Conservation (phyloP, 2,797 vertebrate species). For the Rhabdophis nuchalis region DNA sequence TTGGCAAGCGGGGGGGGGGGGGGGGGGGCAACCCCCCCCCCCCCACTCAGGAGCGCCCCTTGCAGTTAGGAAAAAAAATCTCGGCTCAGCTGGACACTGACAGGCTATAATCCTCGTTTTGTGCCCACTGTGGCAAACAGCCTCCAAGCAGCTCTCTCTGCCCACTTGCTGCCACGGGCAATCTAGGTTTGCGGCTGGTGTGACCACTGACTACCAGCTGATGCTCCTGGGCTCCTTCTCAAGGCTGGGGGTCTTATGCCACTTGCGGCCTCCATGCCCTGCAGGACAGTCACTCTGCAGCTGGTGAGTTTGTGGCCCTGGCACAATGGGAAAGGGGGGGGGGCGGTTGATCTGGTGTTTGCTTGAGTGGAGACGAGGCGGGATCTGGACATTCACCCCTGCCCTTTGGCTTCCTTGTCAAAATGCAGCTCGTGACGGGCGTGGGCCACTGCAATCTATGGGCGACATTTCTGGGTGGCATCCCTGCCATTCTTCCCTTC, state of each 20-base stretch:
- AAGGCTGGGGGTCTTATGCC: not conserved
- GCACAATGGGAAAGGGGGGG: rapidly evolving
- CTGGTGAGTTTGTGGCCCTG: not conserved
- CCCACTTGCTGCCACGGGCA: not conserved
- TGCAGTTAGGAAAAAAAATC: not conserved
- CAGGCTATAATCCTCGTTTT: too few species aligned
- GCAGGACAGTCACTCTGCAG: not conserved
- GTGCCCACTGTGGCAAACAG: not conserved
- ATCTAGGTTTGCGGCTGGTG: not conserved
- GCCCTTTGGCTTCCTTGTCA: not conserved
- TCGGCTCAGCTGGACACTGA: not conserved
- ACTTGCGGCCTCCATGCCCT: not conserved
- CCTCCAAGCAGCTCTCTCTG: not conserved
- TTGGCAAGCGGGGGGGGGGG: not conserved
- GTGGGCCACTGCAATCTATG: not conserved
- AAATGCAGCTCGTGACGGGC: not conserved
- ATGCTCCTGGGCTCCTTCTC: not conserved
- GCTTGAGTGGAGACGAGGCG: not conserved
- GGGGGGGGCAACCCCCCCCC: not conserved
- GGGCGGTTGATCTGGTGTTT: not conserved
- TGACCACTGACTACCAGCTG: not conserved
- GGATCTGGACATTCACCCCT: not conserved
- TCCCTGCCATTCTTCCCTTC: not conserved
- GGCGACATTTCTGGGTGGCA: not conserved
- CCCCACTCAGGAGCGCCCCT: too few species aligned